Evolutionary conservation across 2,113 vertebrate genomes (phyloP), one percentile per base, ranked within the genome.

Genomic region (Sceloporus tristichus): DNA sequence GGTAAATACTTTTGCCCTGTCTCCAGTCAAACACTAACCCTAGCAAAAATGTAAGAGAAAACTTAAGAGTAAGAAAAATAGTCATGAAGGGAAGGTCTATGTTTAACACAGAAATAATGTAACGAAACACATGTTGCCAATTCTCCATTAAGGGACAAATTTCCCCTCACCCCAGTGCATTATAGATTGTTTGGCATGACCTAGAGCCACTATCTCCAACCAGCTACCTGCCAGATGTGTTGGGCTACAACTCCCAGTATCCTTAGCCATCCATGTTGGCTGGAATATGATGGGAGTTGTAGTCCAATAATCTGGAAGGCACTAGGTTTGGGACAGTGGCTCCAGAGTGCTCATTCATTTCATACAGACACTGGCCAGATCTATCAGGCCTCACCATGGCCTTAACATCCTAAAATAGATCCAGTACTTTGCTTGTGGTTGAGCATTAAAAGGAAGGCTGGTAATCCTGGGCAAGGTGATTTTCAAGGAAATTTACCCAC

Each of bases 101-200:
- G 34, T 34, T 62, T 53, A 62, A 53, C 56, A 80, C 9, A 62
- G 4, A 21, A 80, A 38, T 53, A 34, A 59, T 16, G 0, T 1
- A 10, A 18, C 0, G 0, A 5, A 34, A 4, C 27, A 70, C 29
- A 4, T 0, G 1, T 0, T 25, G 5, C 3, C 18, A 54, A 10
- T 0, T 42, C 29, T 10, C 9, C 42, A 27, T 77, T 53, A 42
- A 56, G 40, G 73, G 27, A 14, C 16, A 75, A 62, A 62, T 42
- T 34, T 34, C 76, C 29, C 54, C 38, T 42, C 38, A n/a, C 16
- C 21, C 27, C 27, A 79, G 25, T 10, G 65, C 40, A 68, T 25
- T 48, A 70, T 16, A 73, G 34, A 53, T 68, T 68, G 3, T 21
- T 77, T 34, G 48, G 85, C 40, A 53, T 66, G 27, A 13, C n/a